Evolutionary conservation across 2,113 vertebrate species (phyloP).

Genomic region (Sphaerodactylus townsendi): DNA sequence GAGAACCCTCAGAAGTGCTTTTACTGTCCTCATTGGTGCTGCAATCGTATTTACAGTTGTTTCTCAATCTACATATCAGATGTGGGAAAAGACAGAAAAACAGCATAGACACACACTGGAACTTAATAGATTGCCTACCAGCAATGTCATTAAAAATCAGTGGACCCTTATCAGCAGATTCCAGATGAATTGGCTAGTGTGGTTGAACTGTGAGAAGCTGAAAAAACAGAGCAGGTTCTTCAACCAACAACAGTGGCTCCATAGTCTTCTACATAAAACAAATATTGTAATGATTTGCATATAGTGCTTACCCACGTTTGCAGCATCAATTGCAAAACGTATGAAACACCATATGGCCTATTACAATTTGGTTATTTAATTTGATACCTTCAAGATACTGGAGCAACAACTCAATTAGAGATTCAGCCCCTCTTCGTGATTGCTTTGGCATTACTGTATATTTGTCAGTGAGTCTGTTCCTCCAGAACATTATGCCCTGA

Average conservation of each 20-base stretch:
- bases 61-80: too few species aligned
- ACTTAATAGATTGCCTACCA: too few species aligned
- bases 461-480: conserved; percentile 40
- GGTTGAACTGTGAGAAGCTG: not conserved
- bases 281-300: not conserved
- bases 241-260: not conserved
- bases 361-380: conserved; percentile 10
- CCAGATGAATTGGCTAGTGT: too few species aligned
- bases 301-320: not conserved
- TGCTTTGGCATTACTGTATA: conserved; percentile 21
- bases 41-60: too few species aligned
- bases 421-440: conserved; percentile 39
- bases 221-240: not conserved
- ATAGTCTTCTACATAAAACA: not conserved
- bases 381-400: not conserved
- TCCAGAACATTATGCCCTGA: conserved; percentile 34
- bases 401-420: conserved; percentile 20
- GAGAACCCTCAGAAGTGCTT: too few species aligned
- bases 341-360: not conserved
- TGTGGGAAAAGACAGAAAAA: too few species aligned
- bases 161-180: too few species aligned
- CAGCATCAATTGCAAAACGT: not conserved
- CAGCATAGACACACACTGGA: too few species aligned
- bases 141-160: too few species aligned
- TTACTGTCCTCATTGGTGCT: too few species aligned